phyloP scores from a whole-genome alignment of 2,797 vertebrate genomes.

The Sebastes cheni region DNA sequence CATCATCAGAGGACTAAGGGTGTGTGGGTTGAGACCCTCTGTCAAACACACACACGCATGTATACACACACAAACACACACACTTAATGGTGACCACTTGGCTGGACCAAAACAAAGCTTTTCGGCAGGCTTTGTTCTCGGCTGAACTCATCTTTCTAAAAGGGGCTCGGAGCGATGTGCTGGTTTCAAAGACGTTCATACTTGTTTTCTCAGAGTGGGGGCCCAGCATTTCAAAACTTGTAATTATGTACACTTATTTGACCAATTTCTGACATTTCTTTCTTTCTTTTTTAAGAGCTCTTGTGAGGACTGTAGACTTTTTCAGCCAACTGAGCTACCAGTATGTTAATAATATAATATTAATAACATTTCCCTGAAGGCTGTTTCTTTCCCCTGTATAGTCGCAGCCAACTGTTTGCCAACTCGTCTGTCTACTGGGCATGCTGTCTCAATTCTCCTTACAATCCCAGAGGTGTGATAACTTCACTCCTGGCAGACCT shows the following conservation, averaged over 20 bases:
- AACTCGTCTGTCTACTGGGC: constrained; percentile 1
- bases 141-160: constrained; percentile 56
- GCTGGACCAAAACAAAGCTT: constrained; percentile 70
- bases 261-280: not conserved
- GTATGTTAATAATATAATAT: not conserved
- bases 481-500: constrained; percentile 38
- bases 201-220: not conserved
- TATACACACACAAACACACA: constrained; percentile 44
- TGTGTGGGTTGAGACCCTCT: not conserved
- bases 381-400: not conserved
- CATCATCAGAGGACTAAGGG: constrained; percentile 29
- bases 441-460: constrained; percentile 2
- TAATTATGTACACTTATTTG: not conserved
- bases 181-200: constrained; percentile 4
- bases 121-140: constrained; percentile 57
- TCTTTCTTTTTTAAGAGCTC: not conserved
- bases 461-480: constrained; percentile 45
- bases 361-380: not conserved
- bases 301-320: not conserved
- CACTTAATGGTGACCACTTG: constrained; percentile 69
- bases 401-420: constrained; percentile 14
- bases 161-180: constrained; percentile 23
- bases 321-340: not conserved
- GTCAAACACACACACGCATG: constrained; percentile 32
- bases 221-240: not conserved